Conservation (phyloP, 35 echinoderm and acorn worm species). For the Holothuria glaberrima region DNA sequence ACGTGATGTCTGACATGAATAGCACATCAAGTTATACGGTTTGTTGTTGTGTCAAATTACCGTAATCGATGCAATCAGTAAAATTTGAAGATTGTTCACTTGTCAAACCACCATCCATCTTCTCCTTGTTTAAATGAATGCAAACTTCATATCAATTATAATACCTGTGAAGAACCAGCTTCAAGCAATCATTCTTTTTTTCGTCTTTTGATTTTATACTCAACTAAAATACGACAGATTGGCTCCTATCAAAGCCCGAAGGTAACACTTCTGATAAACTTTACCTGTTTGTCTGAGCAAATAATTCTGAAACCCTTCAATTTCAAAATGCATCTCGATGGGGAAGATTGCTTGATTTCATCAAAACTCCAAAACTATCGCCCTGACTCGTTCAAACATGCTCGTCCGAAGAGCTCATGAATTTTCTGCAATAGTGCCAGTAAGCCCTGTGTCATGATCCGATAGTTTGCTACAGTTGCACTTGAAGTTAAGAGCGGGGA, state of each 20-base stretch:
- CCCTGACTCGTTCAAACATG: background rate
- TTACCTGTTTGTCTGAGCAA: constrained; percentile 34
- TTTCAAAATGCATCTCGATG: background rate
- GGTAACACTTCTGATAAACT: constrained; percentile 9
- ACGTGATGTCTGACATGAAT: no score
- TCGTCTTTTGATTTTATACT: background rate
- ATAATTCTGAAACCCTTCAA: constrained; percentile 12
- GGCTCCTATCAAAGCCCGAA: background rate
- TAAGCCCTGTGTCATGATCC: constrained; percentile 15
- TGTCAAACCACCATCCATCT: no score
- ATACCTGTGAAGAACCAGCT: no score
- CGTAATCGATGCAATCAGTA: no score
- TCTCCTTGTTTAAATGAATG: no score
- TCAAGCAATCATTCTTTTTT: background rate
- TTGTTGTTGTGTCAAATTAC: no score
- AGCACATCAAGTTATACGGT: no score
- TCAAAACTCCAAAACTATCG: background rate
- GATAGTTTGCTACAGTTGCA: constrained; percentile 9
- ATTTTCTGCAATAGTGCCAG: constrained; percentile 9
- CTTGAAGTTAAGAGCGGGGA: constrained; percentile 12
- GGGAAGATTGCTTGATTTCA: background rate
- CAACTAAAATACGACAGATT: constrained; percentile 6
- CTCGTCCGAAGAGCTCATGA: constrained; percentile 22
- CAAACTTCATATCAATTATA: no score
- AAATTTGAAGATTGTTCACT: no score